These are phyloP conservation scores for Cyrtorhinus lividipennis DNA, from an alignment of 1,140 invertebrate genomes.

Conservation along the genomic window DNA sequence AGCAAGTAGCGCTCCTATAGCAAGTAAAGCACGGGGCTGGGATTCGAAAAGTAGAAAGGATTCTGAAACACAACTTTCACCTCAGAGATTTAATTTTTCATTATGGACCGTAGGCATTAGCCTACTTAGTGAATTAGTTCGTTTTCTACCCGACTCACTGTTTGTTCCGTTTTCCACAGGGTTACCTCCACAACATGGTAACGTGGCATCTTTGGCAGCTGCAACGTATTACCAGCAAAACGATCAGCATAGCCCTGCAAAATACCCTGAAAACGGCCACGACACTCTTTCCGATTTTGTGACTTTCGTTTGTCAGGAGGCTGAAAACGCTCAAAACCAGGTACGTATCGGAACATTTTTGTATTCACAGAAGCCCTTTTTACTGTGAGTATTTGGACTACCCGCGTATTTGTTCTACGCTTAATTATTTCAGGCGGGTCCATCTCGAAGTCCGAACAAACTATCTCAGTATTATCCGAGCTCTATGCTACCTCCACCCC, in stretches of 20 bases:
- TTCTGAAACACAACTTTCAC: no score
- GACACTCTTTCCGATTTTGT: conserved; percentile 90
- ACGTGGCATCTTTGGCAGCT: conserved; percentile 48
- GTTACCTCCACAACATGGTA: conserved; percentile 41
- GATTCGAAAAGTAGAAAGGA: no score
- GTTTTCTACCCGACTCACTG: no score
- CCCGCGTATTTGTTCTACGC: neutral
- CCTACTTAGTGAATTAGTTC: no score
- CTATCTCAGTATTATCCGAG: conserved; percentile 75
- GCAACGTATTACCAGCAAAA: conserved; percentile 50
- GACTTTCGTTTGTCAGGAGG: conserved; percentile 89
- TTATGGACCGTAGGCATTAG: no score
- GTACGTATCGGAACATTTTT: no score
- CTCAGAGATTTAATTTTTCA: no score
- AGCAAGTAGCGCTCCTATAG: no score
- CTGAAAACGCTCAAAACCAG: conserved; percentile 66
- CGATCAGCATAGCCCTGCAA: conserved; percentile 43
- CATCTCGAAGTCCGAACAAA: conserved; percentile 42
- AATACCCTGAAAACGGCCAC: conserved; percentile 69
- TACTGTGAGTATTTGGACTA: neutral
- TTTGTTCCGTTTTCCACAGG: no score
- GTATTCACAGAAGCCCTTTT: neutral
- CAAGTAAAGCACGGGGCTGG: no score
- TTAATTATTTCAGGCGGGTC: conserved; percentile 31
- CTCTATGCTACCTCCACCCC: conserved; percentile 84